A percentile compares a stretch with the other conserved stretches of the same genome.
phyloP scores from a whole-genome alignment of 2,888 invertebrate genomes.

The Helobdella robusta region DNA sequence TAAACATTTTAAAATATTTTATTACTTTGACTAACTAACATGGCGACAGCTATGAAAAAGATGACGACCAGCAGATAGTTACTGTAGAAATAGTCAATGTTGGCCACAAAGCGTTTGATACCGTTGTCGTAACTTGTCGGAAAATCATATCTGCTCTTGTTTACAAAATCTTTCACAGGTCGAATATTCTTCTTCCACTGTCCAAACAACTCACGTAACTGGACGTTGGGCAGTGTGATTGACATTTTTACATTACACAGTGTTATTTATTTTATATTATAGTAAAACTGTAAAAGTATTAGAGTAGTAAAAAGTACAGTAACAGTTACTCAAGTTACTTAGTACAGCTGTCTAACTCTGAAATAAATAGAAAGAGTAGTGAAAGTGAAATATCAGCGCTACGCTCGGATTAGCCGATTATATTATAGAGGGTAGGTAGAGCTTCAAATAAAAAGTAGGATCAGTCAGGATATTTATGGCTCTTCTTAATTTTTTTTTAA shows the following conservation, averaged over 20 bases:
- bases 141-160: conserved; percentile 12
- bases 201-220: conserved; percentile 8
- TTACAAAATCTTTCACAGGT: conserved; percentile 8
- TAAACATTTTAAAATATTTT: not conserved
- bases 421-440: too few relatives aligned
- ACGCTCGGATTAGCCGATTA: too few relatives aligned
- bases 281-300: too few relatives aligned
- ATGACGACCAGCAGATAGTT: conserved; percentile 11
- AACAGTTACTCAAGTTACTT: not conserved
- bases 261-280: too few relatives aligned
- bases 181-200: not conserved
- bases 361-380: too few relatives aligned
- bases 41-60: conserved; percentile 7
- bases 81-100: conserved; percentile 21
- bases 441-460: too few relatives aligned
- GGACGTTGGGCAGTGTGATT: conserved; percentile 14
- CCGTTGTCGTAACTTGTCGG: conserved; percentile 2
- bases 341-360: too few relatives aligned
- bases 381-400: too few relatives aligned
- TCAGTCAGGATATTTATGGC: too few relatives aligned
- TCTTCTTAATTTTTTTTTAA: too few relatives aligned
- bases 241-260: too few relatives aligned
- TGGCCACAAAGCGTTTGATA: conserved; percentile 8
- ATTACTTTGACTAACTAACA: not conserved
- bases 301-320: not conserved